Percentiles rank a stretch among this genome's conserved stretches.
phyloP scores from a whole-genome alignment of 2,113 vertebrate species.

The Labeo catla region DNA sequence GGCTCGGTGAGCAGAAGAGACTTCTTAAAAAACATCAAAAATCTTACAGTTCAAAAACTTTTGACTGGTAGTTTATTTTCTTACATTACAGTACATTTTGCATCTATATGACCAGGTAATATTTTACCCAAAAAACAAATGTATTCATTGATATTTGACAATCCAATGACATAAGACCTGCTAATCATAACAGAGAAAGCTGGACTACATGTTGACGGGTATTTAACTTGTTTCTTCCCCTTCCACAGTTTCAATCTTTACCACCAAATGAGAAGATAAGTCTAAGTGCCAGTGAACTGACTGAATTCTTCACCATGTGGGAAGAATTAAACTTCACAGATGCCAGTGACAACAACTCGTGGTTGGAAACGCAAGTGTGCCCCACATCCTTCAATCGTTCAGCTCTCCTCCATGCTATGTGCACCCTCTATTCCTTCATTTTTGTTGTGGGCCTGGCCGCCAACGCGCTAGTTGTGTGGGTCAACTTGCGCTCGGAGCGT shows the following conservation, averaged over 20 bases:
- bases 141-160: background rate
- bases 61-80: no score
- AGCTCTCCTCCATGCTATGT: slow-evolving; percentile 83
- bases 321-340: slow-evolving; percentile 84
- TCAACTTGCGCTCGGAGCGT: slow-evolving; percentile 86
- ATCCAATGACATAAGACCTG: background rate
- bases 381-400: slow-evolving; percentile 77
- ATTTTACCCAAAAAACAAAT: no score
- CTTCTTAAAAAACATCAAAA: no score
- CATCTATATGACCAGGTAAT: no score
- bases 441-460: slow-evolving; percentile 89
- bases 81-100: no score
- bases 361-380: slow-evolving; percentile 79
- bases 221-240: slow-evolving; percentile 12
- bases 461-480: slow-evolving; percentile 92
- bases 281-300: slow-evolving; percentile 68
- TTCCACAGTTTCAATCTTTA: slow-evolving; percentile 44
- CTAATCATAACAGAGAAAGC: background rate
- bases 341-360: slow-evolving; percentile 74
- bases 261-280: slow-evolving; percentile 69
- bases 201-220: background rate
- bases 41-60: no score
- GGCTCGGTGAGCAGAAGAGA: no score
- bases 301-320: slow-evolving; percentile 77
- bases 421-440: slow-evolving; percentile 90